These are phyloP conservation scores for Coenonympha glycerion DNA, from an alignment of 2,888 invertebrate genomes.

Conservation along the genomic window DNA sequence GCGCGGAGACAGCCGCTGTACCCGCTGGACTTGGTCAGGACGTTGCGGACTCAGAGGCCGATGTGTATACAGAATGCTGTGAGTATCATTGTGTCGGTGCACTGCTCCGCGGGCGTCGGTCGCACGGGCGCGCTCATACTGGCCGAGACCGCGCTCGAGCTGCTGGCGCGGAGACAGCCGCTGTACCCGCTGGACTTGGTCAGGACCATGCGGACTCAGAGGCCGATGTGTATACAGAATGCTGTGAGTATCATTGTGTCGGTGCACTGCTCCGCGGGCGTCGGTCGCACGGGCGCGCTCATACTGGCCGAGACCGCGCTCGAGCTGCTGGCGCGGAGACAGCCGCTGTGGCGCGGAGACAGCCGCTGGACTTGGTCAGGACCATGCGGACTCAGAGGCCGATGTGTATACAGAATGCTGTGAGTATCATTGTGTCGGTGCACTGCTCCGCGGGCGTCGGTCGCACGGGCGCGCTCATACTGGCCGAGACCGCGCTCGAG, in stretches of 20 bases:
- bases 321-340: conserved; percentile 91
- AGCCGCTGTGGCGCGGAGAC: conserved; percentile 94
- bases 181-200: conserved; percentile 97
- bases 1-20: conserved; percentile 96
- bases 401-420: conserved; percentile 99
- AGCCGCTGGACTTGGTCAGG: conserved; percentile 95
- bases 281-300: no score
- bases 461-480: no score
- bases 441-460: conserved; percentile 99
- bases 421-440: no score
- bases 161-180: conserved; percentile 94
- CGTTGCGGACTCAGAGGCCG: conserved; percentile 97
- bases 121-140: conserved; percentile 95
- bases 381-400: conserved; percentile 97
- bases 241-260: conserved; percentile 84
- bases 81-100: no score
- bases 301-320: conserved; percentile 98
- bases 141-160: conserved; percentile 97
- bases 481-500: conserved; percentile 98
- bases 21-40: conserved; percentile 93
- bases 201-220: conserved; percentile 94
- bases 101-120: no score
- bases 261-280: conserved; percentile 99
- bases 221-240: conserved; percentile 99
- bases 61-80: conserved; percentile 99